Conservation (phyloP, 2,113 vertebrate genomes). For the Fulmarus glacialis region DNA sequence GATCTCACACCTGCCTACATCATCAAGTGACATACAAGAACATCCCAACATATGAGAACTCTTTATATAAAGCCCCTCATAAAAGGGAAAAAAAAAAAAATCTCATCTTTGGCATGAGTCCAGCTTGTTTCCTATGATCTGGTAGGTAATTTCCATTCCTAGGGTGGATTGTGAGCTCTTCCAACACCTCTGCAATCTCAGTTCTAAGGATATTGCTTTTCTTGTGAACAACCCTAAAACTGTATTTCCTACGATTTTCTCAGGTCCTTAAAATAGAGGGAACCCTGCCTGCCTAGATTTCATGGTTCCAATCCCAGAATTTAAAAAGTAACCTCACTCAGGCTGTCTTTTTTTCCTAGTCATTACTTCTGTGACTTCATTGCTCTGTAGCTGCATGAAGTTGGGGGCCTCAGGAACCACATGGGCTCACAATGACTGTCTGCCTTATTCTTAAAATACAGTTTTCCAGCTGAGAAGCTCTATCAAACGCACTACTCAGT, state of each 20-base stretch:
- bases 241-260: background rate
- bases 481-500: background rate
- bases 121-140: background rate
- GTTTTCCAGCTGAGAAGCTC: background rate
- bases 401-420: background rate
- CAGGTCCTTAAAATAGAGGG: background rate
- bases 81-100: background rate
- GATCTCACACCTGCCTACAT: background rate
- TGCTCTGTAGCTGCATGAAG: background rate
- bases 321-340: background rate
- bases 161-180: background rate
- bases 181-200: background rate
- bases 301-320: background rate
- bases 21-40: background rate
- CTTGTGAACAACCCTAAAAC: background rate
- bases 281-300: background rate
- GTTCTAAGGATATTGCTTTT: background rate
- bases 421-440: background rate
- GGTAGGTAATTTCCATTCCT: background rate
- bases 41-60: background rate
- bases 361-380: background rate
- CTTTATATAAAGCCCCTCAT: background rate
- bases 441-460: background rate
- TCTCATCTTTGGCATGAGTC: background rate
- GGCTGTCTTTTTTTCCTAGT: background rate